These are phyloP conservation scores for Anarhynchus alexandrinus DNA, from an alignment of 2,113 vertebrate genomes.

Conservation along the genomic window DNA sequence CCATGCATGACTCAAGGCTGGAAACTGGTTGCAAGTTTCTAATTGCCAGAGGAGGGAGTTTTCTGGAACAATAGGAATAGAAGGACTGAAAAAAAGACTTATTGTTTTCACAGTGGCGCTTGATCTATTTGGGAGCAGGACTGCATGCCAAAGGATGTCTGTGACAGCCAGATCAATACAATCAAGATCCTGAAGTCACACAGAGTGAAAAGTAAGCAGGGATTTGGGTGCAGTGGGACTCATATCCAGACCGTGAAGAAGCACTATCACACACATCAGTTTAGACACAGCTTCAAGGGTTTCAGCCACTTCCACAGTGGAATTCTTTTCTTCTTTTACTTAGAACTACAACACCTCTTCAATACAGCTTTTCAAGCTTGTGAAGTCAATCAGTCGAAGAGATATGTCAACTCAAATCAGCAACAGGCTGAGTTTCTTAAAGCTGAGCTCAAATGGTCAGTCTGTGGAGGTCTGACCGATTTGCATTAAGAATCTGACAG, in stretches of 20 bases:
- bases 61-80: neutral
- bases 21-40: neutral
- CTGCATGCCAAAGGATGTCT: neutral
- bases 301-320: neutral
- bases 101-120: neutral
- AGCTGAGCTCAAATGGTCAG: neutral
- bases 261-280: fast-evolving
- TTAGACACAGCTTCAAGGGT: neutral
- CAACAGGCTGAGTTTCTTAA: neutral
- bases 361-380: neutral
- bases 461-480: neutral
- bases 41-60: neutral
- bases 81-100: neutral
- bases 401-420: neutral
- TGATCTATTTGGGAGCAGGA: neutral
- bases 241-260: neutral
- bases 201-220: neutral
- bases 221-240: neutral
- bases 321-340: neutral
- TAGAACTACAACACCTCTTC: neutral
- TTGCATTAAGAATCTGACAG: neutral
- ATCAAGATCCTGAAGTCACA: neutral
- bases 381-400: neutral
- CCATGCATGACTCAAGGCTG: neutral
- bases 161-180: neutral